These are phyloP conservation scores for Drosophila multiciliata DNA, from an alignment of 2,888 invertebrate species.

Conservation along the genomic window DNA sequence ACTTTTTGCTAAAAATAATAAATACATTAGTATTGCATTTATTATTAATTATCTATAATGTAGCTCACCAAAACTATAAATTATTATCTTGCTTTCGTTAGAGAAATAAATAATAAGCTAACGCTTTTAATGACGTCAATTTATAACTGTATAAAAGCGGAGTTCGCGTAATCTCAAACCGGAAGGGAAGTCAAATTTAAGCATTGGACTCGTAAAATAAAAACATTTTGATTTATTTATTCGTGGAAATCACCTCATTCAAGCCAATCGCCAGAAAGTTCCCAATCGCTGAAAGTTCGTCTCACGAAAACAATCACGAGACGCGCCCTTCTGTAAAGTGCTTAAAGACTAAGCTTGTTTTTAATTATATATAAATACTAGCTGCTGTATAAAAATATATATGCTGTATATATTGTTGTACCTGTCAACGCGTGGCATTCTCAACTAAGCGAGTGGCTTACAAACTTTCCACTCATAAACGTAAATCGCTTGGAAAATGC, in stretches of 20 bases:
- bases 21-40: background rate
- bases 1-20: background rate
- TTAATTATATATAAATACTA: conserved; percentile 52
- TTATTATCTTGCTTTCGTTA: background rate
- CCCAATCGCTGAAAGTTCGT: background rate
- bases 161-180: background rate
- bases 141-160: no score
- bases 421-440: conserved; percentile 16
- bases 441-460: conserved; percentile 20
- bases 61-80: no score
- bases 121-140: no score
- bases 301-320: background rate
- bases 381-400: background rate
- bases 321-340: background rate
- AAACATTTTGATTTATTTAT: background rate
- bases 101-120: background rate
- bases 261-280: background rate
- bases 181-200: background rate
- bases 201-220: background rate
- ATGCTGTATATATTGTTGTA: background rate
- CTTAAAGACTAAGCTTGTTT: conserved; percentile 19
- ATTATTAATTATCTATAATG: background rate
- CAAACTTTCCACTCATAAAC: conserved; percentile 59
- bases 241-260: background rate
- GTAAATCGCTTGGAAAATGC: conserved; percentile 58